Base-by-base conservation (phyloP, 1,140 invertebrate species). In the Matsumurasca onukii region DNA sequence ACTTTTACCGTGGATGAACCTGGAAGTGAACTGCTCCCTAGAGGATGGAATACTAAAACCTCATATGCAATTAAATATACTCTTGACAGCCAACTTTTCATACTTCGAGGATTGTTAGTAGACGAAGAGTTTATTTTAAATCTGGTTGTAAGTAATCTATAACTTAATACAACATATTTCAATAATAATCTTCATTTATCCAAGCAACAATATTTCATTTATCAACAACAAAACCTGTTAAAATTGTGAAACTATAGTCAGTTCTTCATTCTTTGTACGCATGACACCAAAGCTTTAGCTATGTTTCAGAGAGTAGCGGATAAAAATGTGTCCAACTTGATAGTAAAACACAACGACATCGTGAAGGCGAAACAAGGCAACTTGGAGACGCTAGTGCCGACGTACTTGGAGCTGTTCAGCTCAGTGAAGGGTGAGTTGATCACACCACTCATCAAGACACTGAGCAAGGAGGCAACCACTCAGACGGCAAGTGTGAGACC, bases 1-100 rank as follows among this genome's bases (percentile, higher is more conserved):
- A 83, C 80, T 22, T 77, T 88, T 24, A 78, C 85, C 63, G 81
- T 83, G 27, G 80, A 82, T 70, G 88, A 91, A 75, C 76, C 76
- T 31, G 86, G 85, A 69, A 84, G 82, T 69, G 90, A 93, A 79
- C 72, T 88, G 15, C 77, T 93, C 22, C 89, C 91, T 3, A 80
- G 84, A 62, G 82, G 79, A 66, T 92, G 91, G 91, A 91, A 87
- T 77, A 55, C 34, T 31, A 57, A 69, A 25, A 59, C 66, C 24
- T 84, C 81, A 64, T 91, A 89, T 76, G 80, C 85, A 0, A 75
- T 91, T 13, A 83, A 89, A 71, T 92, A 92, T 77, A 72, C 48
- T 30, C 61, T 84, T 83, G 13, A 82, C 85, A 74, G 76, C n/a
- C 55, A 59, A n/a, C 25, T 91, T 1, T 91, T 86, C 75, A 83